A percentile compares a stretch with the other conserved stretches of the same genome.
These are phyloP conservation scores for Actinostola sp. DNA, from an alignment of 92 coral and sea anemone genomes.

Conservation along the genomic window DNA sequence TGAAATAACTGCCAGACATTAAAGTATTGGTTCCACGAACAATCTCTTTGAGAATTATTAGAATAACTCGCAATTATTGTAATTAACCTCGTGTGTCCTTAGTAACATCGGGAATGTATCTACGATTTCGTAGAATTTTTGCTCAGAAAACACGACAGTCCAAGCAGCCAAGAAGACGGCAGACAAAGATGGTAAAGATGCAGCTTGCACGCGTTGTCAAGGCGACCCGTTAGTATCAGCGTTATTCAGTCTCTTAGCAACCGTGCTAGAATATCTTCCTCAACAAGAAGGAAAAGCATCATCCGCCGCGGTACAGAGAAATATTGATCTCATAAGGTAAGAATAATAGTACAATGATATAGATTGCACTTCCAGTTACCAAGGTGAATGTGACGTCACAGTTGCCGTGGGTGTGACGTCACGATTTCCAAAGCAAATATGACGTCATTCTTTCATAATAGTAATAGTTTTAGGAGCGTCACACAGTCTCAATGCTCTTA, in stretches of 20 bases:
- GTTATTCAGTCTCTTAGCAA: conserved; percentile 73
- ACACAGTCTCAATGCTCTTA: too few species aligned
- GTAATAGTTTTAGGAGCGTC: too few species aligned
- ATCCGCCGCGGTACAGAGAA: conserved; percentile 74
- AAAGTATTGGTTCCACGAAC: too few species aligned
- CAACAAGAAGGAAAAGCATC: conserved; percentile 63
- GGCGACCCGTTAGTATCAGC: conserved; percentile 82
- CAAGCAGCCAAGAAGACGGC: conserved; percentile 19
- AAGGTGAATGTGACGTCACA: not conserved
- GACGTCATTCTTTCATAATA: too few species aligned
- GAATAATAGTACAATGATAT: not conserved
- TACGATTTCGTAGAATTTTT: conserved; percentile 29
- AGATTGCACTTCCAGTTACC: not conserved
- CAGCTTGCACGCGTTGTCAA: conserved; percentile 37
- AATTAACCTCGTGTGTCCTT: too few species aligned
- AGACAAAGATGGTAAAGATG: conserved; percentile 70
- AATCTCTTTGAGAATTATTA: too few species aligned
- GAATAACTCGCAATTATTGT: too few species aligned
- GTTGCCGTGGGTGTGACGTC: too few species aligned
- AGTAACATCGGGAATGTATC: too few species aligned
- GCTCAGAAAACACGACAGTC: conserved; percentile 23
- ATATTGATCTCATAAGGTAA: conserved; percentile 88
- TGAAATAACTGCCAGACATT: too few species aligned
- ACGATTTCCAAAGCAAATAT: too few species aligned
- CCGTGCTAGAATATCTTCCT: conserved; percentile 74